phyloP scores from a whole-genome alignment of 1,140 invertebrate genomes.

The Trichonephila inaurata region DNA sequence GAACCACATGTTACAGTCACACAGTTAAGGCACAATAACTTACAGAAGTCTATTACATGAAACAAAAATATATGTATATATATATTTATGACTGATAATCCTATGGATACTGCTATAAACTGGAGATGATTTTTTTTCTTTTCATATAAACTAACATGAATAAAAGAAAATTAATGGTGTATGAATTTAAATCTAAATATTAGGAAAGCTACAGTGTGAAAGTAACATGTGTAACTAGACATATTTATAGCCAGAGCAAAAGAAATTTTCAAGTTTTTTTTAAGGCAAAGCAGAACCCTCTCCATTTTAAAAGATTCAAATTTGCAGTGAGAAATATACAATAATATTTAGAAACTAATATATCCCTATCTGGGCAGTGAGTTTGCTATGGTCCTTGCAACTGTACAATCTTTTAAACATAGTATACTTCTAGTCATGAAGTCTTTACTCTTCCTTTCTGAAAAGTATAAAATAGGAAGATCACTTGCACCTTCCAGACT shows the following conservation, averaged over 20 bases:
- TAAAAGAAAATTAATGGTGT: not conserved
- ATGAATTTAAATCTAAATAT: slow-evolving; percentile 28
- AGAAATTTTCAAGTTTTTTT: not conserved
- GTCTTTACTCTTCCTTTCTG: not conserved
- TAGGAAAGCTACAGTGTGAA: slow-evolving; percentile 72
- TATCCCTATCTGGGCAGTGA: not conserved
- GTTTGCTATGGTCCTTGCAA: not conserved
- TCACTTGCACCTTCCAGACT: not conserved
- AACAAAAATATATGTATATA: slow-evolving; percentile 7
- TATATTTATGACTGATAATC: slow-evolving; percentile 18
- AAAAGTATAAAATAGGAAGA: not conserved
- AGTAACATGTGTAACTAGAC: slow-evolving; percentile 74
- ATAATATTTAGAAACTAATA: not conserved
- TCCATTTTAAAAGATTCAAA: slow-evolving; percentile 35
- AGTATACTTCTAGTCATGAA: not conserved
- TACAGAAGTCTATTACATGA: slow-evolving; percentile 56
- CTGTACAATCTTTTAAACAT: not conserved
- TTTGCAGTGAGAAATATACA: not conserved
- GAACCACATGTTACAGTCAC: slow-evolving; percentile 76
- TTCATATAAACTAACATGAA: slow-evolving; percentile 10
- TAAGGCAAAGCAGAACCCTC: slow-evolving; percentile 7
- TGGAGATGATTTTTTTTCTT: not conserved
- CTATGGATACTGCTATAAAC: slow-evolving; percentile 45
- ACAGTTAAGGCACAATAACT: slow-evolving; percentile 76
- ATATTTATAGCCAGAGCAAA: slow-evolving; percentile 17